phyloP scores from a whole-genome alignment of 2,113 vertebrate genomes.

The Tyto alba region DNA sequence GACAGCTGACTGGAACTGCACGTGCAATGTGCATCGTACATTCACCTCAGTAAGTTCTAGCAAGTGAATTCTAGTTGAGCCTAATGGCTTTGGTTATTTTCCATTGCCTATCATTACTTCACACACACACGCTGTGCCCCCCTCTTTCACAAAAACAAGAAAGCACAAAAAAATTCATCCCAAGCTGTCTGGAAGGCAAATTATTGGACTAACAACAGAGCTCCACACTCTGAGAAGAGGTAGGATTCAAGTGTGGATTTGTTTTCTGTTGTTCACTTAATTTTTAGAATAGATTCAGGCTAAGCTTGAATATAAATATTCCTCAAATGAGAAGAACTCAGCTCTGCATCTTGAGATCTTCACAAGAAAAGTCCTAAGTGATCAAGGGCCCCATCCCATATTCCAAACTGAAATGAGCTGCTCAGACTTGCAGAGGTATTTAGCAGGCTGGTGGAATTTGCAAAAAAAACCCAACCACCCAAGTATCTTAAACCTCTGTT shows the following conservation, averaged over 20 bases:
- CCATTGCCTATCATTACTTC: background rate
- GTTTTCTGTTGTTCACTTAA: background rate
- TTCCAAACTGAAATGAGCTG: constrained; percentile 22
- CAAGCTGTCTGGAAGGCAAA: background rate
- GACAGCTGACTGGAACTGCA: background rate
- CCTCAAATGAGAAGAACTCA: background rate
- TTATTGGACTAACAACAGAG: background rate
- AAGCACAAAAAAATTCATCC: background rate
- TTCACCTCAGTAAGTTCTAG: background rate
- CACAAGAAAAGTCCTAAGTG: background rate
- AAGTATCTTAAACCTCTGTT: background rate
- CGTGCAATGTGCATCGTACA: background rate
- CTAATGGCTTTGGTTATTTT: background rate
- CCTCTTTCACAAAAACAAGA: background rate
- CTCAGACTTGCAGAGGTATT: constrained; percentile 43
- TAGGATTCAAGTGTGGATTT: background rate
- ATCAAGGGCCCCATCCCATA: constrained; percentile 10
- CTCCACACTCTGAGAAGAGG: background rate
- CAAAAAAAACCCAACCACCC: background rate
- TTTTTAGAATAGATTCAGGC: background rate
- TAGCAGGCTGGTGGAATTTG: constrained; percentile 9
- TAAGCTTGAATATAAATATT: background rate
- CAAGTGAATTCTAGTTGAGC: background rate
- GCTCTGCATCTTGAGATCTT: constrained; percentile 24
- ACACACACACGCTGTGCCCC: no score